Percentiles rank a stretch among this genome's conserved stretches.
Conservation (phyloP, 2,797 vertebrate genomes). For the Lagorchestes hirsutus region DNA sequence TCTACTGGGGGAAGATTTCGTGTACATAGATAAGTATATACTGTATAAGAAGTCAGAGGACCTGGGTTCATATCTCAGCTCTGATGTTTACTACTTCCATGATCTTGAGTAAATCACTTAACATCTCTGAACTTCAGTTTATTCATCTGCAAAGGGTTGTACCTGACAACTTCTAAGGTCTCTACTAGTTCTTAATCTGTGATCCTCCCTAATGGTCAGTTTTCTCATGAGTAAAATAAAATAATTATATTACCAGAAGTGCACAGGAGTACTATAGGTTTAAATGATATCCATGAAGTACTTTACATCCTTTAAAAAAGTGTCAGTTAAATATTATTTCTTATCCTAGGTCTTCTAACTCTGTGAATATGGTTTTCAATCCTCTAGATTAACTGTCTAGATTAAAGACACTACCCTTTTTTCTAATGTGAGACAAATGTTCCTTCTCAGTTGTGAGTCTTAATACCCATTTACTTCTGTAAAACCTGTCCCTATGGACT, state of each 20-base stretch:
- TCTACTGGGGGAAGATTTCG: too few species aligned
- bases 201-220: neutral
- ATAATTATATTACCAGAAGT: neutral
- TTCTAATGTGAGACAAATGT: neutral
- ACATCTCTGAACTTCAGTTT: neutral
- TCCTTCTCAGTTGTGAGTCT: slow-evolving; percentile 31
- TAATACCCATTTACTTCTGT: slow-evolving; percentile 55
- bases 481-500: slow-evolving; percentile 44
- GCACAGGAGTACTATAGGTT: neutral
- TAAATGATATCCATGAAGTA: neutral
- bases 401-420: neutral
- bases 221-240: neutral
- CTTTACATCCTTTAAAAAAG: neutral
- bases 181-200: neutral
- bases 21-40: neutral
- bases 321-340: neutral
- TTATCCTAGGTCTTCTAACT: neutral
- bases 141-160: neutral
- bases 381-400: neutral
- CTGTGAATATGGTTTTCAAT: neutral
- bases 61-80: neutral
- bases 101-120: neutral
- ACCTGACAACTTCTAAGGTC: neutral
- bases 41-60: neutral
- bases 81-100: neutral